Evolutionary conservation across 1,140 invertebrate genomes (phyloP).

Genomic region (Drosophila miranda): DNA sequence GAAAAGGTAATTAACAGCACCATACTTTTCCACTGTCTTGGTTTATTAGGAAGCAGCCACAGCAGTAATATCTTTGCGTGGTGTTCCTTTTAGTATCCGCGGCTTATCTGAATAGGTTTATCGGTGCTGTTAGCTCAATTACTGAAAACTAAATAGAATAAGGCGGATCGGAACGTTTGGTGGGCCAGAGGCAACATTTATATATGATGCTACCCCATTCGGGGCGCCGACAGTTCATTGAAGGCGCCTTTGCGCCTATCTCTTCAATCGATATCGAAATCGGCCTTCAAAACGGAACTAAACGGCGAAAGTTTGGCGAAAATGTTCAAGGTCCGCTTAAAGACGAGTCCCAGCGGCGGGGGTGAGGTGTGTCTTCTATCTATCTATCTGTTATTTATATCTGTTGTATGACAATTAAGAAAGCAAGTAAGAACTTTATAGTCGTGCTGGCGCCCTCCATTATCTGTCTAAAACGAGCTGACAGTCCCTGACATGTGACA

Average conservation of each 20-base stretch:
- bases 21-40: constrained; percentile 19
- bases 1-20: constrained; percentile 40
- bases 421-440: constrained; percentile 4
- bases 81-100: constrained; percentile 54
- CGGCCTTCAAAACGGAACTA: constrained; percentile 72
- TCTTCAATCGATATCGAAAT: constrained; percentile 17
- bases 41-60: constrained; percentile 42
- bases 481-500: constrained; percentile 8
- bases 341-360: constrained; percentile 62
- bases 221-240: constrained; percentile 48
- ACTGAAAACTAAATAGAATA: constrained; percentile 69
- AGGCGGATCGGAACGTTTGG: constrained; percentile 21
- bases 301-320: constrained; percentile 74
- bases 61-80: constrained; percentile 2
- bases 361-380: constrained; percentile 55
- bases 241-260: constrained; percentile 27
- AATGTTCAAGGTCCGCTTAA: constrained; percentile 77
- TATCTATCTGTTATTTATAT: not conserved
- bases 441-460: constrained; percentile 36
- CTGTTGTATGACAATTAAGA: not conserved
- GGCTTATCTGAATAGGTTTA: constrained; percentile 50
- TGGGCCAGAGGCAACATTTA: constrained; percentile 10
- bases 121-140: constrained; percentile 67
- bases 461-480: constrained; percentile 26
- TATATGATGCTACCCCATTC: constrained; percentile 52